Evolutionary conservation across 2,797 vertebrate genomes (phyloP).

Genomic region (Glossophaga mutica): DNA sequence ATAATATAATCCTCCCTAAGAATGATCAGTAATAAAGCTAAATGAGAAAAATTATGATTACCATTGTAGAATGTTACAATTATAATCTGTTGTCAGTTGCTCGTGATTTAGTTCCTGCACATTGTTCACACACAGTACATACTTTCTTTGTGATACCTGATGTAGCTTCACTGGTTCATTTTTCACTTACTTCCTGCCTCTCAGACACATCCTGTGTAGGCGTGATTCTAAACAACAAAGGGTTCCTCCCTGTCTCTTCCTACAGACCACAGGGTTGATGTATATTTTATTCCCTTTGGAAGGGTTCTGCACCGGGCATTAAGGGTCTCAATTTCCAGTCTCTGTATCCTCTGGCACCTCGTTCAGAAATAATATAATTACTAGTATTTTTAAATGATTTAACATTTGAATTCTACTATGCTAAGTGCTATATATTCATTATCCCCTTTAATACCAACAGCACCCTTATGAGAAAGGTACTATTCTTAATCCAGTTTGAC

Average conservation of each 20-base stretch:
- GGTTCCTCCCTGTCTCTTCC: neutral
- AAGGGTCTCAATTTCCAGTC: neutral
- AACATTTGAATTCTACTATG: neutral
- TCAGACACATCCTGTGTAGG: neutral
- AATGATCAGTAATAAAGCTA: neutral
- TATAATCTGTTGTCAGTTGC: neutral
- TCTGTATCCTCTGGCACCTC: neutral
- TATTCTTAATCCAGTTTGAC: neutral
- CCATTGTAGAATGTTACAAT: neutral
- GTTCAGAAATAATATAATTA: constrained; percentile 34
- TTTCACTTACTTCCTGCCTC: neutral
- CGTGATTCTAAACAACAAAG: neutral
- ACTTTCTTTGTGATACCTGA: neutral
- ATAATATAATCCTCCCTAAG: neutral
- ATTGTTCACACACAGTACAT: neutral
- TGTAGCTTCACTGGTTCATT: neutral
- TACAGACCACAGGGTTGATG: neutral
- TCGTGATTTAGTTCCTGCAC: neutral
- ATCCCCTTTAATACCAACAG: neutral
- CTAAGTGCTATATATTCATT: neutral
- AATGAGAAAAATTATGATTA: neutral
- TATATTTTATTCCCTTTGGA: neutral
- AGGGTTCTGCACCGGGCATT: neutral
- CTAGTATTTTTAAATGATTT: neutral
- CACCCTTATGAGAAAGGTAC: neutral